phyloP scores from a whole-genome alignment of 2,797 vertebrate genomes.

The Parauchenoglanis punctatus region DNA sequence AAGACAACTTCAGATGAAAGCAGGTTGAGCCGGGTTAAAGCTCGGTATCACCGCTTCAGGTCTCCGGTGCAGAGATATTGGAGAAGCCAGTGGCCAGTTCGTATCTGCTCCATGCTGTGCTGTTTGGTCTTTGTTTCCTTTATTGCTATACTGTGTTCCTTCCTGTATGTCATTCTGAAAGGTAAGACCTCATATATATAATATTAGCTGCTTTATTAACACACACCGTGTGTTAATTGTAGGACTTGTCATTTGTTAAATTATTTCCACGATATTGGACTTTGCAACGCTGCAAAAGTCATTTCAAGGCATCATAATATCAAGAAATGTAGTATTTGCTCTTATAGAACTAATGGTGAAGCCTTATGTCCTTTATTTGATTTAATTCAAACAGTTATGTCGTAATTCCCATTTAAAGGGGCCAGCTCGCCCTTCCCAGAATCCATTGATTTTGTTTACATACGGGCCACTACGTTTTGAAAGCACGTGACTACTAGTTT shows the following conservation, averaged over 20 bases:
- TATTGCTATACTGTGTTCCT: conserved; percentile 64
- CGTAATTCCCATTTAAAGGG: too few relatives aligned
- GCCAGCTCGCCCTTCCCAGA: too few relatives aligned
- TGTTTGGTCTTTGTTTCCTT: conserved; percentile 60
- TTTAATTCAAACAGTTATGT: not conserved
- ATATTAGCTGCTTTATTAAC: not conserved
- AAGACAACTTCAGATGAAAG: conserved; percentile 5
- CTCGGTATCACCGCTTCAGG: not conserved
- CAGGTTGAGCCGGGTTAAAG: not conserved
- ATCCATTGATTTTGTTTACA: too few relatives aligned
- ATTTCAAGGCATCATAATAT: not conserved
- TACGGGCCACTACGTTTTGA: too few relatives aligned
- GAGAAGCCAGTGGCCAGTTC: conserved; percentile 56
- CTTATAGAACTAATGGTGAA: not conserved
- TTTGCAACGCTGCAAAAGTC: not conserved
- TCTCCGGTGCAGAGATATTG: conserved; percentile 15
- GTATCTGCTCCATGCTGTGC: conserved; percentile 62
- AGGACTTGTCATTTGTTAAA: not conserved
- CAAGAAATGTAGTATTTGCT: not conserved
- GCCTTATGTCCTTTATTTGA: not conserved
- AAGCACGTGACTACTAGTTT: too few relatives aligned
- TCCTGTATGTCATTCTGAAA: conserved; percentile 74
- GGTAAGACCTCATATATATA: conserved; percentile 56
- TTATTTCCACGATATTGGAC: not conserved
- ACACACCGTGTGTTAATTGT: too few relatives aligned